Evolutionary conservation across 2,113 vertebrate genomes (phyloP).

Genomic region (Morone chrysops): DNA sequence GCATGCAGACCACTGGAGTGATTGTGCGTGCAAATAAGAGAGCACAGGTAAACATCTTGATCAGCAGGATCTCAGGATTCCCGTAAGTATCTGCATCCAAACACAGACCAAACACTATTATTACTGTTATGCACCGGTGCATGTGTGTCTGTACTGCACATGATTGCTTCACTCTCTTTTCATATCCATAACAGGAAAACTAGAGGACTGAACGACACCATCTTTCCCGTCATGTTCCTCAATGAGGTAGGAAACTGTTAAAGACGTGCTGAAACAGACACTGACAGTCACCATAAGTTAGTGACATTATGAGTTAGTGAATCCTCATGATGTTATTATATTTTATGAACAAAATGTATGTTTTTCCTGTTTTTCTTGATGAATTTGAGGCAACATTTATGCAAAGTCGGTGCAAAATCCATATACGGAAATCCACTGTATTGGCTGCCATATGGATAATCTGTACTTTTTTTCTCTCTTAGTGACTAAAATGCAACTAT

Average conservation of each 20-base stretch:
- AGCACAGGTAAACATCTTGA: slow-evolving; percentile 83
- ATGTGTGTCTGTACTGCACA: not conserved
- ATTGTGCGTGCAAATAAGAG: slow-evolving; percentile 85
- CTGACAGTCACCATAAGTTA: no score
- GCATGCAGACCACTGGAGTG: slow-evolving; percentile 80
- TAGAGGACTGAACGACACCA: slow-evolving; percentile 63
- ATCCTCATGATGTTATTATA: not conserved
- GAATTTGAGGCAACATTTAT: no score
- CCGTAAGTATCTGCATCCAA: slow-evolving; percentile 74
- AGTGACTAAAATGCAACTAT: no score
- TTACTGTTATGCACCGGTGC: not conserved
- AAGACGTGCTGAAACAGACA: not conserved
- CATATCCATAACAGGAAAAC: slow-evolving; percentile 71
- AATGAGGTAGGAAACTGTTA: slow-evolving; percentile 80
- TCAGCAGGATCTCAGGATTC: slow-evolving; percentile 67
- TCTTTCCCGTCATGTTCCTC: slow-evolving; percentile 85
- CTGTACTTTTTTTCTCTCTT: no score
- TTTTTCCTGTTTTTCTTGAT: no score
- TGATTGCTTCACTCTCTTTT: not conserved
- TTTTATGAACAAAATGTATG: not conserved
- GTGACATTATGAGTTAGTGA: not conserved
- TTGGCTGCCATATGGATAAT: no score
- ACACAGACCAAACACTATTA: not conserved
- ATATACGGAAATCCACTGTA: no score
- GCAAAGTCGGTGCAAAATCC: no score